phyloP scores from a whole-genome alignment of 2,888 invertebrate species.

The Ichneumoninae sp. region DNA sequence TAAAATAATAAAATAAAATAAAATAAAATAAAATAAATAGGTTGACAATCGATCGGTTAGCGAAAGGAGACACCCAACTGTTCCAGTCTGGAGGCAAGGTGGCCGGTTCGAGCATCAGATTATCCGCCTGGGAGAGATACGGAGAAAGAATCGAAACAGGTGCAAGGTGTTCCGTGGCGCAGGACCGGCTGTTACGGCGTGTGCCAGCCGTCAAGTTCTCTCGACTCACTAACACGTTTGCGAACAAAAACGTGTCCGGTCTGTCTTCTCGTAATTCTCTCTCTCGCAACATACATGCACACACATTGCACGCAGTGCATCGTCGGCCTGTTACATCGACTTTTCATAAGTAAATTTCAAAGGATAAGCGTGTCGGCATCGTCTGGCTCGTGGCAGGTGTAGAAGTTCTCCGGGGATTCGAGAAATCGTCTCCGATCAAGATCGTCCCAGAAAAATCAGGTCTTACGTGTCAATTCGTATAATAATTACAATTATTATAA shows the following conservation, averaged over 20 bases:
- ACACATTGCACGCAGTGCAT: not conserved
- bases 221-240: conserved; percentile 22
- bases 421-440: conserved; percentile 26
- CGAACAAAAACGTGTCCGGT: conserved; percentile 4
- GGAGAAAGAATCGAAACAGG: conserved; percentile 66
- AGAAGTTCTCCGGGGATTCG: not conserved
- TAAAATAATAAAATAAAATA: too few species aligned
- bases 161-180: conserved; percentile 60
- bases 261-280: not conserved
- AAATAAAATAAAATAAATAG: too few species aligned
- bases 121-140: conserved; percentile 53
- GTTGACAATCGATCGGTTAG: too few species aligned
- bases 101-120: conserved; percentile 59
- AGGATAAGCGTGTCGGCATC: conserved; percentile 16
- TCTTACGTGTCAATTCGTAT: not conserved
- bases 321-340: conserved; percentile 19
- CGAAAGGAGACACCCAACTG: not conserved
- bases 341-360: conserved; percentile 31
- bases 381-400: conserved; percentile 48
- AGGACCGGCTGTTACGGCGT: conserved; percentile 69
- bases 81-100: conserved; percentile 51
- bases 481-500: conserved; percentile 2
- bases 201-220: conserved; percentile 69
- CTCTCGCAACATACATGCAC: not conserved
- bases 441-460: not conserved